phyloP scores from a whole-genome alignment of 2,797 vertebrate species.

The Nannoperca obscura region DNA sequence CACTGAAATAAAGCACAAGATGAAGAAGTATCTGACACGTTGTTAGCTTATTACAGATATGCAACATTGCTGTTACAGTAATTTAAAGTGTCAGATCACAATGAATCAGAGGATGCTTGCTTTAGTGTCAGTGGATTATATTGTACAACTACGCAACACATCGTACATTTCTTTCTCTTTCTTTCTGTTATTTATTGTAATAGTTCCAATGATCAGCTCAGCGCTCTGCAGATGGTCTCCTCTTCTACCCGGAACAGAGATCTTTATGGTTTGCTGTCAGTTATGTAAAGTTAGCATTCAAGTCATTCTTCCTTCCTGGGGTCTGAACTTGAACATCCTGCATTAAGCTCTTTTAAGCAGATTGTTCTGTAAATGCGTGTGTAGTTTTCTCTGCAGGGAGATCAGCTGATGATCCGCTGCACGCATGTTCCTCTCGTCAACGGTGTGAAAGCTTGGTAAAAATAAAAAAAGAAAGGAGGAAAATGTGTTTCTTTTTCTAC shows the following conservation, averaged over 20 bases:
- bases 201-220: no score
- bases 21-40: neutral
- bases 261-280: neutral
- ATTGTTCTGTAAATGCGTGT: neutral
- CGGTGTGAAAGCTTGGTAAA: neutral
- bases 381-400: neutral
- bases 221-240: no score
- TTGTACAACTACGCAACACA: neutral
- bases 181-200: neutral
- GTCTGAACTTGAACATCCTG: neutral
- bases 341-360: neutral
- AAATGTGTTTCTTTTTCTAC: constrained; percentile 61
- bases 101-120: neutral
- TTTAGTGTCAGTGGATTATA: neutral
- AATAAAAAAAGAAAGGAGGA: neutral
- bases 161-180: neutral
- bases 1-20: neutral
- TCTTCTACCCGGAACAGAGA: neutral
- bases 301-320: neutral
- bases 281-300: neutral
- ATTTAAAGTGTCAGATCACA: neutral
- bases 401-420: constrained; percentile 8
- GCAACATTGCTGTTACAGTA: neutral
- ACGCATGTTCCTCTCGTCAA: neutral
- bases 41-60: neutral